Evolutionary conservation across 2,113 vertebrate genomes (phyloP), one percentile per base, ranked within the genome.

Genomic region (Chrysemys picta): DNA sequence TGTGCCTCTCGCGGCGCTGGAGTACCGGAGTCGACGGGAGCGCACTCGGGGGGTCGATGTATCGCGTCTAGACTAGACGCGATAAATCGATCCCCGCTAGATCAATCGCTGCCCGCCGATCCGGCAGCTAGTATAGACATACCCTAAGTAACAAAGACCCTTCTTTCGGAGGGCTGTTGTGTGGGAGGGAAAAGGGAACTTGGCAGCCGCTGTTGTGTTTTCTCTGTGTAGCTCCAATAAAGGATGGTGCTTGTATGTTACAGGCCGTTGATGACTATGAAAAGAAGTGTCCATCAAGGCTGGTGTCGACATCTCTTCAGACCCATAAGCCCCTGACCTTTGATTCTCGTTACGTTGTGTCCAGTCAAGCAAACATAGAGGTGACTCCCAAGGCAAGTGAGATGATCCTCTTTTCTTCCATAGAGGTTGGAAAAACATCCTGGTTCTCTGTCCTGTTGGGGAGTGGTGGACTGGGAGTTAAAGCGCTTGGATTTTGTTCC

Each of bases 251-350:
- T 38, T 69, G 16, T 69, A 19, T 69, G 35, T 69, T n/a, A n/a
- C 31, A 96, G 96, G 94, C 94, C 42, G 88, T 96, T 49, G 80
- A 97, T 31, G 50, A 97, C 12, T 89, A 96, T 95, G 95, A 97
- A 72, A 79, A 42, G 38, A 82, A 75, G 10, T 96, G 90, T 45
- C 87, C 84, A 7, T 97, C 92, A 56, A 53, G 89, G 47, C 49
- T 25, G 80, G 69, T 97, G 42, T 83, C 35, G n/a, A 97, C 97
- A 45, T 95, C 93, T 6, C 90, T 91, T 7, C 94, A 85, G 0
- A 25, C 80, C 72, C 17, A 8, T 47, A 75, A 35, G 4, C 54
- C 89, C 0, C 84, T 97, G 8, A 78, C 84, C 50, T 6, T 96
- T 52, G 95, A 95, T 27, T 92, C 85, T 80, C 65, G 49, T 56